Evolutionary conservation across 1,140 invertebrate species (phyloP).

Genomic region (Plectrocnemia conspersa): DNA sequence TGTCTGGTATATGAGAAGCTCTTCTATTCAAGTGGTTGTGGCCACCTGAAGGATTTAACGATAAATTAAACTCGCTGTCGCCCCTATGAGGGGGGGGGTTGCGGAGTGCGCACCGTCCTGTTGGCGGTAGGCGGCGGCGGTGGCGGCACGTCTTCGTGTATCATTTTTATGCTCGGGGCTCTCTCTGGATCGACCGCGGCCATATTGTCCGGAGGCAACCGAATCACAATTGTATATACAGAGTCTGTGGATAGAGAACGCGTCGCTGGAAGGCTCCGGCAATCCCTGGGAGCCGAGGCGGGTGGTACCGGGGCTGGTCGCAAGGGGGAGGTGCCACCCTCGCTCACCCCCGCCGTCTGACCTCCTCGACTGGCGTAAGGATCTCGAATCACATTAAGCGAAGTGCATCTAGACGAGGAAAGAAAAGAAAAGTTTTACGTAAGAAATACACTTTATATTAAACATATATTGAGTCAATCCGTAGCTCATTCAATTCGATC

Average conservation of each 20-base stretch:
- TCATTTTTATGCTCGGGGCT: constrained; percentile 80
- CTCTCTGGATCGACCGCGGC: constrained; percentile 48
- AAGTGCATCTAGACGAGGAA: constrained; percentile 60
- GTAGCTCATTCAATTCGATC: not conserved
- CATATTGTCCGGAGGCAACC: constrained; percentile 62
- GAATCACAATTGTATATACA: constrained; percentile 90
- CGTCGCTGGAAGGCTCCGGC: constrained; percentile 53
- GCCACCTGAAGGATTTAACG: constrained; percentile 41
- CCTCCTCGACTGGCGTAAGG: constrained; percentile 52
- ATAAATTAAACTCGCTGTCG: constrained; percentile 48
- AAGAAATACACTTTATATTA: constrained; percentile 2
- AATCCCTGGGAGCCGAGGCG: constrained; percentile 46
- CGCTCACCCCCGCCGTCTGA: constrained; percentile 29
- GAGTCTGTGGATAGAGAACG: constrained; percentile 67
- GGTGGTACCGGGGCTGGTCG: constrained; percentile 37
- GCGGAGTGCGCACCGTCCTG: constrained; percentile 36
- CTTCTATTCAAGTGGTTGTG: constrained; percentile 56
- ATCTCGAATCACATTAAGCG: constrained; percentile 75
- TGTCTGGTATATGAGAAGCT: constrained; percentile 73
- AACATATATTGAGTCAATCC: not conserved
- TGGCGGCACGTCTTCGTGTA: constrained; percentile 63
- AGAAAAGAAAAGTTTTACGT: constrained; percentile 3
- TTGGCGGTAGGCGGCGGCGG: constrained; percentile 38
- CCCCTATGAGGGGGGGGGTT: constrained; percentile 45
- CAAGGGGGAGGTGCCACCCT: constrained; percentile 45